These are phyloP conservation scores for Potorous gilbertii DNA, from an alignment of 2,797 vertebrate genomes.

Conservation along the genomic window DNA sequence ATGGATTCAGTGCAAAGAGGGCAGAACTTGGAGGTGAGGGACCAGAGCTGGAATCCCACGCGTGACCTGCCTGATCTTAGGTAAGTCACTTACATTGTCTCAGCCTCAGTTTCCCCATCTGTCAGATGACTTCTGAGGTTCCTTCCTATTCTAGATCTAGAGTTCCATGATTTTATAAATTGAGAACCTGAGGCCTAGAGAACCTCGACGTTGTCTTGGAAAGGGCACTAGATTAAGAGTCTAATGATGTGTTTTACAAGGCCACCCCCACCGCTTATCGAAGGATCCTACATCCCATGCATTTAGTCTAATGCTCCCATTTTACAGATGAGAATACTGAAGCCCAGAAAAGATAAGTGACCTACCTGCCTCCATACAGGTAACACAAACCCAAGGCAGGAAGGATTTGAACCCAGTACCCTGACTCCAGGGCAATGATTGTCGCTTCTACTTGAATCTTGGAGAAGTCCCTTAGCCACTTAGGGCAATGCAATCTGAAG, in stretches of 20 bases:
- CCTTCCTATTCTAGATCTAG: neutral
- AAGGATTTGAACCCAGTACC: neutral
- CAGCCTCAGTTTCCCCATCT: neutral
- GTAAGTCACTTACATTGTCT: neutral
- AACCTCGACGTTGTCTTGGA: neutral
- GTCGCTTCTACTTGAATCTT: constrained; percentile 4
- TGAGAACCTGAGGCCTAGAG: neutral
- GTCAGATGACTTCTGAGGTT: neutral
- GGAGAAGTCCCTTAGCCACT: neutral
- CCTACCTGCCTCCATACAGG: neutral
- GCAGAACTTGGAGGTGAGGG: neutral
- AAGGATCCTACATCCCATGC: no score
- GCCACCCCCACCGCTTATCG: neutral
- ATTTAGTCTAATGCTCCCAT: neutral
- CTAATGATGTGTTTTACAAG: neutral
- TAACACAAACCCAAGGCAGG: neutral
- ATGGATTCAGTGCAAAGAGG: neutral
- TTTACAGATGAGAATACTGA: neutral
- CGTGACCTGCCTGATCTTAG: neutral
- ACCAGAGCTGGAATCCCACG: constrained; percentile 6
- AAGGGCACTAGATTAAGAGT: neutral
- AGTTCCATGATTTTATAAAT: neutral
- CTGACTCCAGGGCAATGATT: constrained; percentile 40
- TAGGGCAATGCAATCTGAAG: neutral
- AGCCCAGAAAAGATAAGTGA: neutral